Evolutionary conservation across 2,888 invertebrate species (phyloP), one percentile per base, ranked within the genome.

Genomic region (Yponomeuta sedellus): DNA sequence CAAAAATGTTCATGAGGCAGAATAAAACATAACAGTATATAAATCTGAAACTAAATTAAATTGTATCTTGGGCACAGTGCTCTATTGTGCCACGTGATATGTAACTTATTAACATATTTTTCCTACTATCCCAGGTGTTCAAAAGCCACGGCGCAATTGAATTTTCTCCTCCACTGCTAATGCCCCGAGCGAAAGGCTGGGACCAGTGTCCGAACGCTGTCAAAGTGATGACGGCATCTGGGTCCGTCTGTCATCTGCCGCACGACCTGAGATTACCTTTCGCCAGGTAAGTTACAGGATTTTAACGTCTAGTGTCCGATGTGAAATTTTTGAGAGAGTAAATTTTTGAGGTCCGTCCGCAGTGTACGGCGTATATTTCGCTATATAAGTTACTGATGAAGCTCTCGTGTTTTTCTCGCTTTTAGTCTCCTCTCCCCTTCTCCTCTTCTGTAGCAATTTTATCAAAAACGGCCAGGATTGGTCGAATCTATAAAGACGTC

Each of bases 181-280:
- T 96, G 79, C 98, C 98, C 0, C 93, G 94, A 25, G 93, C 94
- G 0, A 86, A 88, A 66, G 92, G 89, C 68, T 94, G 92, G 84
- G 93, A 92, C 72, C 86, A 91, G 62, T 84, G 91, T 58, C 93
- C 94, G 66, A 92, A 93, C 25, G 92, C 92, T 1, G 97, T 97
- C 0, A 94, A 94, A 72, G 87, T 98, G 12, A 97, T 99, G 97
- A 97, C 97, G 0, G 94, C 95, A 68, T 95, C 95, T 34, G 98
- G 98, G 0, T 94, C 94, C 67, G 93, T 98, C 0, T 96, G 98
- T 10, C 94, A 95, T 64, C 84, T 98, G 66, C 98, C 98, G 0
- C 94, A 95, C 77, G 97, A 99, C 86, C 91, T 98, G 71, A 93
- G 95, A 81, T 70, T 91, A 68, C 91, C 90, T 1, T 94, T 90